A percentile compares a stretch with the other conserved stretches of the same genome.
Conservation (phyloP, 2,888 invertebrate genomes). For the Thalpophila matura region DNA sequence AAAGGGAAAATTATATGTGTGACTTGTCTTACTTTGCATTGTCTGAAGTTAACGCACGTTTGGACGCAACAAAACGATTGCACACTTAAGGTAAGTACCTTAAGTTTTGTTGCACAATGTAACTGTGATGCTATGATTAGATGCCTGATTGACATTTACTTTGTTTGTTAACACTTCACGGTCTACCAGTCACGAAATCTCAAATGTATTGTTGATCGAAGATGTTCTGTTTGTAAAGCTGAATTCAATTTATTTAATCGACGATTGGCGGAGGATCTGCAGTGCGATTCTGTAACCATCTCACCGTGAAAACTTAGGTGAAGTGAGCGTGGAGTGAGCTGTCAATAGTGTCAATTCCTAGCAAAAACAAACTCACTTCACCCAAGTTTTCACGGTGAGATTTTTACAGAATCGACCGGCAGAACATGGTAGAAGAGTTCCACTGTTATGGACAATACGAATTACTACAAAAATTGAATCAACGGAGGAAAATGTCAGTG, state of each 20-base stretch:
- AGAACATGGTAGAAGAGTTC: too few relatives aligned
- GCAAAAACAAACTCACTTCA: too few relatives aligned
- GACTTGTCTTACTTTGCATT: slow-evolving; percentile 43
- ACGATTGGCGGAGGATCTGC: too few relatives aligned
- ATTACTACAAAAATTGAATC: slow-evolving; percentile 11
- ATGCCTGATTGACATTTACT: slow-evolving; percentile 34
- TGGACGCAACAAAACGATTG: slow-evolving; percentile 16
- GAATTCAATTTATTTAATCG: slow-evolving; percentile 11
- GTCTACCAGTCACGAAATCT: slow-evolving; percentile 30
- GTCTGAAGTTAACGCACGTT: not conserved
- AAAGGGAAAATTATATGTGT: slow-evolving; percentile 47
- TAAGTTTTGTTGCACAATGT: too few relatives aligned
- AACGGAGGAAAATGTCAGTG: not conserved
- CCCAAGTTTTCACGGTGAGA: too few relatives aligned
- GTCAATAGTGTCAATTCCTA: too few relatives aligned
- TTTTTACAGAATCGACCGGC: too few relatives aligned
- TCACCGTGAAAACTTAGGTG: too few relatives aligned
- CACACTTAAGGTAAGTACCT: slow-evolving; percentile 11
- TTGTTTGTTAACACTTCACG: slow-evolving; percentile 13
- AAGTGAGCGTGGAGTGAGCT: too few relatives aligned
- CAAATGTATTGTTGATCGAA: slow-evolving; percentile 12
- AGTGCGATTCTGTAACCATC: too few relatives aligned
- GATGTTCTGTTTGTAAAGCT: not conserved
- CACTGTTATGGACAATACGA: slow-evolving; percentile 11
- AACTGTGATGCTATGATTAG: slow-evolving; percentile 26